These are phyloP conservation scores for Anodontia alba DNA, from an alignment of 2,888 invertebrate genomes.

Conservation along the genomic window DNA sequence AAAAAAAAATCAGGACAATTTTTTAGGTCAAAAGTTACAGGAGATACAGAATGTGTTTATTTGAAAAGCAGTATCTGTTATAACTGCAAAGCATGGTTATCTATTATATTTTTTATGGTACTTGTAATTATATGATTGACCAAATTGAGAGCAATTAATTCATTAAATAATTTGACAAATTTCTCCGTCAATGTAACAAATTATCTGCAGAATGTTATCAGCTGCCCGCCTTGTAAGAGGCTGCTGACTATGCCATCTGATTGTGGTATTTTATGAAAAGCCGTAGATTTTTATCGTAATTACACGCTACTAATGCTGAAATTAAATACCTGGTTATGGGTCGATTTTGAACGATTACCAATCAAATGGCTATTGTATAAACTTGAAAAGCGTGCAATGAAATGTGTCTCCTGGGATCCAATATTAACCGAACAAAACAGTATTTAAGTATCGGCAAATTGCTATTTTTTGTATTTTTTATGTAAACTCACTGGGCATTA, in stretches of 20 bases:
- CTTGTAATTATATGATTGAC: too few species aligned
- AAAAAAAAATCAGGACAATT: too few species aligned
- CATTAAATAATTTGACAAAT: too few species aligned
- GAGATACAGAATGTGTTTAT: too few species aligned
- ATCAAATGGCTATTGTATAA: background rate
- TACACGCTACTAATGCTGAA: background rate
- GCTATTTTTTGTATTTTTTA: background rate
- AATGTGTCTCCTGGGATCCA: background rate
- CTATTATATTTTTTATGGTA: too few species aligned
- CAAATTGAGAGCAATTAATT: too few species aligned
- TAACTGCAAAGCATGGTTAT: too few species aligned
- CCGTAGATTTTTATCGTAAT: background rate
- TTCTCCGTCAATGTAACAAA: too few species aligned
- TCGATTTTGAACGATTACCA: background rate
- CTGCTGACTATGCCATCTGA: background rate
- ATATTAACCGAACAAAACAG: background rate
- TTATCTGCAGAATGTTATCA: background rate
- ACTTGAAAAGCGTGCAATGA: background rate
- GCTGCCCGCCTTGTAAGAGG: background rate
- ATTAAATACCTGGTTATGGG: background rate
- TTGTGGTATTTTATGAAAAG: background rate
- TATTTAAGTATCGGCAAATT: background rate
- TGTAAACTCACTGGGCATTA: background rate
- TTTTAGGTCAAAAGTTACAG: too few species aligned
- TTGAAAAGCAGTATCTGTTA: too few species aligned